phyloP scores from a whole-genome alignment of 2,888 invertebrate genomes.

The Tanypteryx hageni region DNA sequence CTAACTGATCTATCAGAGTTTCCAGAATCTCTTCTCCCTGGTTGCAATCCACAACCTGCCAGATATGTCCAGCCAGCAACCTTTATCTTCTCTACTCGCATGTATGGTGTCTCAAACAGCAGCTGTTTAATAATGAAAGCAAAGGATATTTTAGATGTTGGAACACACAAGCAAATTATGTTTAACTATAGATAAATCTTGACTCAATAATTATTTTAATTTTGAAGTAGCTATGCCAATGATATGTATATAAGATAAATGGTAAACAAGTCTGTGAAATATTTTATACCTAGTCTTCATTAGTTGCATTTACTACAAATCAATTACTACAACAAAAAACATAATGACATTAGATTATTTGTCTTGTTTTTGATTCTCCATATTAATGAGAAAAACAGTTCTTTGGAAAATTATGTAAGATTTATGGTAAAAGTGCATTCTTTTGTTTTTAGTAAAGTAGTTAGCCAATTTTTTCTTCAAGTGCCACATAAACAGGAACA shows the following conservation, averaged over 20 bases:
- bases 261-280: neutral
- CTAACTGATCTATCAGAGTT: constrained; percentile 65
- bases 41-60: constrained; percentile 95
- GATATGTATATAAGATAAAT: neutral
- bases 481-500: no score
- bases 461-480: no score
- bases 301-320: no score
- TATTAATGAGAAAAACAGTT: no score
- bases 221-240: no score
- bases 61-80: constrained; percentile 98
- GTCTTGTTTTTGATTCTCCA: no score
- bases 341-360: no score
- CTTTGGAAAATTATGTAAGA: no score
- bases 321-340: no score
- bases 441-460: no score
- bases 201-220: no score
- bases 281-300: neutral
- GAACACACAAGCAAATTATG: neutral
- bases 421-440: no score
- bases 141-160: neutral
- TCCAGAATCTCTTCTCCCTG: constrained; percentile 81
- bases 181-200: neutral
- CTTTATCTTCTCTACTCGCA: constrained; percentile 95
- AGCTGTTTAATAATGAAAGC: constrained; percentile 75
- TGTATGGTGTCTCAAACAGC: constrained; percentile 80